Conservation (phyloP, 1,140 invertebrate genomes). For the Aphidius ervi region DNA sequence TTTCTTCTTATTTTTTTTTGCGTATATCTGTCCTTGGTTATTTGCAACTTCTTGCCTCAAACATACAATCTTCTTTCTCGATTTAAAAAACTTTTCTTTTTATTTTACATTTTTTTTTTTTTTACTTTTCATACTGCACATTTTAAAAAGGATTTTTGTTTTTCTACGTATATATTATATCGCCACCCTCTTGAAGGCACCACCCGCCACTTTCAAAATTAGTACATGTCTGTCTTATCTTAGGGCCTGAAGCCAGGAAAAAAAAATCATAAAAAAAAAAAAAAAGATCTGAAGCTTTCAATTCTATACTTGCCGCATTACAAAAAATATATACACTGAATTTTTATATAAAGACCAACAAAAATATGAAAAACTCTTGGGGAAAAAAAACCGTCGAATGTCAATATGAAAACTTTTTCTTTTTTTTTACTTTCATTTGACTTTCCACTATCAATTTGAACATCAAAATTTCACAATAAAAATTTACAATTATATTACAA, state of each 20-base stretch:
- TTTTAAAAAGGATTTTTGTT: not conserved
- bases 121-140: not conserved
- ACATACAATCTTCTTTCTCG: no score
- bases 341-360: no score
- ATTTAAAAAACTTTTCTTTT: slow-evolving; percentile 5
- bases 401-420: no score
- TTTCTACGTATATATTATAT: slow-evolving; percentile 20
- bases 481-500: no score
- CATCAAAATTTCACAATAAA: no score
- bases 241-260: slow-evolving; percentile 7
- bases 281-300: not conserved
- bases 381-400: slow-evolving; percentile 8
- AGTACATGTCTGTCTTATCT: slow-evolving; percentile 25
- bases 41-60: no score
- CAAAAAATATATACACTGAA: no score
- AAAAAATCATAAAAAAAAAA: slow-evolving; percentile 7
- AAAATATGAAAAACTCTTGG: not conserved
- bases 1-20: no score
- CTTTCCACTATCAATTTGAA: no score
- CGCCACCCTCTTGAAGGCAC: not conserved
- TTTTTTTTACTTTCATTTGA: no score
- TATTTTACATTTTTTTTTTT: not conserved
- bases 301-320: not conserved
- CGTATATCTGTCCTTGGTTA: no score
- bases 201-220: slow-evolving; percentile 26